A percentile compares a stretch with the other conserved stretches of the same genome.
Evolutionary conservation across 2,797 vertebrate species (phyloP).

Genomic region (Malacoraja senta): DNA sequence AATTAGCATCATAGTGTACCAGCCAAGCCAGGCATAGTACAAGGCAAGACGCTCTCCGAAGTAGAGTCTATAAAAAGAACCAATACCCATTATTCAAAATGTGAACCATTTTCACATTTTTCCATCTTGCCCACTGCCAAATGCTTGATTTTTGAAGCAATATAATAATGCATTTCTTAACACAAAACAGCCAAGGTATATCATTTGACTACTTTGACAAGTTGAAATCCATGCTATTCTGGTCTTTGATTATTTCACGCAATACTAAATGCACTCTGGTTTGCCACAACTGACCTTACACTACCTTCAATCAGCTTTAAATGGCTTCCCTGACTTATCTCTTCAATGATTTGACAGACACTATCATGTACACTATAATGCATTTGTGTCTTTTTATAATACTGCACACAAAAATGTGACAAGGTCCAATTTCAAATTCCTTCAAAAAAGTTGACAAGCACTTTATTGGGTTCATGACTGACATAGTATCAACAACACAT

Average conservation of each 20-base stretch:
- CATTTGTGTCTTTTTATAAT: too few species aligned
- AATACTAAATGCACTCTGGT: neutral
- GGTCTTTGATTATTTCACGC: neutral
- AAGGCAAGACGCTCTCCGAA: slow-evolving; percentile 91
- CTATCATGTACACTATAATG: too few species aligned
- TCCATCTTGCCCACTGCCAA: neutral
- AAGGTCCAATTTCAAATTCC: too few species aligned
- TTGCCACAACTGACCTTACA: too few species aligned
- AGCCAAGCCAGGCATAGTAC: slow-evolving; percentile 88
- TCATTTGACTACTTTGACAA: too few species aligned
- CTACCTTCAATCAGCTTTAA: too few species aligned
- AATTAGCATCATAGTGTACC: slow-evolving; percentile 80
- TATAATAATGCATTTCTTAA: neutral
- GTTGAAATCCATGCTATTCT: neutral
- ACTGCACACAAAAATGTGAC: too few species aligned
- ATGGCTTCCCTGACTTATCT: too few species aligned
- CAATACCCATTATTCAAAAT: neutral
- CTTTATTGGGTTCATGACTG: too few species aligned
- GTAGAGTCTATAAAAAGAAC: slow-evolving; percentile 62
- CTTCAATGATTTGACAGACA: too few species aligned
- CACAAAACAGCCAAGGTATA: neutral
- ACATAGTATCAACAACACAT: too few species aligned
- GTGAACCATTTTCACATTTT: neutral
- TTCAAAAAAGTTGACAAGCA: too few species aligned
- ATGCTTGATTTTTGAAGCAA: neutral